Conservation (phyloP, 2,113 vertebrate species). For the Rhinogobius similis region DNA sequence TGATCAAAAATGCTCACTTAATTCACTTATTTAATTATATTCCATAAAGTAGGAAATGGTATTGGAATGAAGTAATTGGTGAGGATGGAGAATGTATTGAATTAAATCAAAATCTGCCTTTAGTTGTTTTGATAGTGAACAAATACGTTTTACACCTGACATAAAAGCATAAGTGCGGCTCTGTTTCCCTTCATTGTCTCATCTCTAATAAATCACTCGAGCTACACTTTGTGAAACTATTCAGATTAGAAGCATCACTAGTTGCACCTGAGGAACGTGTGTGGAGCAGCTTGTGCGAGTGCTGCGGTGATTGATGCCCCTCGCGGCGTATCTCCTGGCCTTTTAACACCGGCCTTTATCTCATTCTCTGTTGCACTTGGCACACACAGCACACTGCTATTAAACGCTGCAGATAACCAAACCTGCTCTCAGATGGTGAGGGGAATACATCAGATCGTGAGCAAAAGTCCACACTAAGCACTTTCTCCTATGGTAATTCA, state of each 20-base stretch:
- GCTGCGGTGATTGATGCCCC: slow-evolving; percentile 40
- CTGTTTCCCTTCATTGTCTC: slow-evolving; percentile 53
- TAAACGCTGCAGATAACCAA: slow-evolving; percentile 34
- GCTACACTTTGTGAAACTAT: slow-evolving; percentile 39
- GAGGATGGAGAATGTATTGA: no score
- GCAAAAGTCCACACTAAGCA: slow-evolving; percentile 14
- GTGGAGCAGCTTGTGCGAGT: slow-evolving; percentile 40
- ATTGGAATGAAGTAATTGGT: no score
- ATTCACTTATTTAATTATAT: no score
- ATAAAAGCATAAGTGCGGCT: slow-evolving; percentile 20
- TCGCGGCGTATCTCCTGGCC: slow-evolving; percentile 22
- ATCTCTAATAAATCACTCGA: slow-evolving; percentile 64
- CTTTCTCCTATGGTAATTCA: background rate
- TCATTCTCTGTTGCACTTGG: slow-evolving; percentile 23
- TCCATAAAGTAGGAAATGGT: no score
- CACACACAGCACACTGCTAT: slow-evolving; percentile 17
- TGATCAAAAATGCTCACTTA: no score
- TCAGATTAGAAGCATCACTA: slow-evolving; percentile 60
- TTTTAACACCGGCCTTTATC: slow-evolving; percentile 30
- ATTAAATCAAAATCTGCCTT: background rate
- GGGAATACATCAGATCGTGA: background rate
- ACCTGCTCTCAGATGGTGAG: slow-evolving; percentile 14
- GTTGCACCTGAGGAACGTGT: slow-evolving; percentile 30
- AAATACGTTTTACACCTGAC: background rate
- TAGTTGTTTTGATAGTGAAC: background rate